A percentile compares a stretch with the other conserved stretches of the same genome.
Evolutionary conservation across 2,113 vertebrate genomes (phyloP).

Genomic region (Apaloderma vittatum): DNA sequence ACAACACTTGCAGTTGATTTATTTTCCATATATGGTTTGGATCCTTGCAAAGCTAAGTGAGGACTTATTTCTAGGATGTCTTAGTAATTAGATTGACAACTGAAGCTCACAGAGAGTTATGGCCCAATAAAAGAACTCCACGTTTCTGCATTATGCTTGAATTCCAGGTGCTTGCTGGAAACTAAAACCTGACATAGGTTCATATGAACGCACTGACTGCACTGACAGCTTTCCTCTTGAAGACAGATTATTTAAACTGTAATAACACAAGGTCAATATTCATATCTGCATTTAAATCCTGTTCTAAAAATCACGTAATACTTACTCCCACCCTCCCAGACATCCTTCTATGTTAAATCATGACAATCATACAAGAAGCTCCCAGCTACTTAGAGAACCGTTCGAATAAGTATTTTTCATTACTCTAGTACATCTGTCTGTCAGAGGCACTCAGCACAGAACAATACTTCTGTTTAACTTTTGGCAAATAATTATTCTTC

Average conservation of each 20-base stretch:
- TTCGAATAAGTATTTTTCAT: not conserved
- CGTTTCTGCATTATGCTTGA: not conserved
- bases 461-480: not conserved
- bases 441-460: not conserved
- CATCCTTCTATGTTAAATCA: not conserved
- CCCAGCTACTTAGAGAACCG: not conserved
- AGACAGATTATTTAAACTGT: not conserved
- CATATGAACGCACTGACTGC: not conserved
- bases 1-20: rapidly evolving
- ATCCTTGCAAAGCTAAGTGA: not conserved
- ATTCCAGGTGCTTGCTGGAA: not conserved
- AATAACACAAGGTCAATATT: not conserved
- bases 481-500: not conserved
- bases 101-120: not conserved
- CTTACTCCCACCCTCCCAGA: not conserved
- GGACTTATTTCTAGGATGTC: not conserved
- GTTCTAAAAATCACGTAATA: not conserved
- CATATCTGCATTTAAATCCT: not conserved
- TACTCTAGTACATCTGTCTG: not conserved
- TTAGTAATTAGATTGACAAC: not conserved
- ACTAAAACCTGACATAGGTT: not conserved
- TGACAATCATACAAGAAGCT: not conserved
- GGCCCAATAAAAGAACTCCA: not conserved
- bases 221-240: not conserved
- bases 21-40: not conserved